Base-by-base conservation (phyloP, 1,140 invertebrate species). In the Luehdorfia chinensis region DNA sequence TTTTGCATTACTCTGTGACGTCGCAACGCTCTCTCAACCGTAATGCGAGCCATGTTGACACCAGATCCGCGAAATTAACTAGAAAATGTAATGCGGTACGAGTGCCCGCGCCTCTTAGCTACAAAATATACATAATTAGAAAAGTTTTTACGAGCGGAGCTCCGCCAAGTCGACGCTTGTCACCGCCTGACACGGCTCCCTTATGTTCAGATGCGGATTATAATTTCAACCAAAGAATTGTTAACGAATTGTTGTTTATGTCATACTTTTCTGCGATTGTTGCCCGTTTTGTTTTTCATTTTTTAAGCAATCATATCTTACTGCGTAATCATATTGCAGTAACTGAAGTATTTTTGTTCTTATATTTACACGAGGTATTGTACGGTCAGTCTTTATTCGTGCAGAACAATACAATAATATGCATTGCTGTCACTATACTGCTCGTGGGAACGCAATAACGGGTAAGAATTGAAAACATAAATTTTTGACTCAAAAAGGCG, bases 91-190 rank as follows among this genome's bases (percentile, higher is more conserved):
- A 79, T 65, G 61, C 55, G 60, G 55, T 60, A 43, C 48, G 66
- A 73, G 67, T 70, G 68, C 48, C 59, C 62, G 59, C 59, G 66
- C 58, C 72, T 80, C 75, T 85, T 81, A 72, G 65, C 75, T 76
- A 75, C 81, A 75, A 84, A 85, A 84, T 85, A 71, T 78, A 79
- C 71, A 84, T 84, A 85, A 84, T 85, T 85, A 85, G 71, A 71
- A 84, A 85, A 85, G 81, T 85, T 85, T 85, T 81, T 84, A 81
- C 73, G 77, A 78, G 74, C 69, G 49, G 46, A 50, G 55, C 60
- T 55, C 51, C 66, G 63, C 47, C 66, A 73, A 73, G 70, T 69
- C 69, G 62, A 54, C 66, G 76, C 62, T 66, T 85, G 81, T 81
- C 79, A 70, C 75, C 49, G 74, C 57, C 75, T 76, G 78, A 79